These are phyloP conservation scores for Glaucidium brasilianum DNA, from an alignment of 2,113 vertebrate species.

Conservation along the genomic window DNA sequence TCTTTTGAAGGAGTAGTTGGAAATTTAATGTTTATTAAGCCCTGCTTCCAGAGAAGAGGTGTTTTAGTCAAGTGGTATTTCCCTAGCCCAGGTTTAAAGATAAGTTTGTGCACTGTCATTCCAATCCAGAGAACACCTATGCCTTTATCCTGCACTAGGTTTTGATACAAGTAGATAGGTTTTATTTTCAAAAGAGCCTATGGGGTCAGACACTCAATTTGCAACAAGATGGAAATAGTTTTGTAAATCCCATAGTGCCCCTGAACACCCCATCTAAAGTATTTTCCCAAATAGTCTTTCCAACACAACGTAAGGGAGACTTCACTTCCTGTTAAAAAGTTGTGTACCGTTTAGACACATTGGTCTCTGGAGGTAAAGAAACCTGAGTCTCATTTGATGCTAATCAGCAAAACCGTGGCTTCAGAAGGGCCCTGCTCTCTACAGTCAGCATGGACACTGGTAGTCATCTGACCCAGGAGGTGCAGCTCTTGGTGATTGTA, in stretches of 20 bases:
- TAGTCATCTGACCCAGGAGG: not conserved
- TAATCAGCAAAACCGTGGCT: not conserved
- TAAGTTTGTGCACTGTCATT: not conserved
- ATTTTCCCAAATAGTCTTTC: not conserved
- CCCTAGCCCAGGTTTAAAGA: not conserved
- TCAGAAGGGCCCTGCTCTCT: not conserved
- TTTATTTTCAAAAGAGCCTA: not conserved
- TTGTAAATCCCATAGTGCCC: not conserved
- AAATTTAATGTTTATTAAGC: not conserved
- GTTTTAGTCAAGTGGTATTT: not conserved
- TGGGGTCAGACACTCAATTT: not conserved
- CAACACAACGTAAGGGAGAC: not conserved
- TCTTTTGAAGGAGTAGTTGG: not conserved
- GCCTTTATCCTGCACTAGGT: not conserved
- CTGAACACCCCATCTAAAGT: not conserved
- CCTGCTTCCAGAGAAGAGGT: not conserved
- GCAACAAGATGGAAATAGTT: not conserved
- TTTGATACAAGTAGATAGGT: not conserved
- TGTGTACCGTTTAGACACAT: not conserved
- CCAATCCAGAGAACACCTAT: not conserved
- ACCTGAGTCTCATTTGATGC: not conserved
- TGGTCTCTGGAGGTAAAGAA: not conserved
- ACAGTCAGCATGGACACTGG: not conserved
- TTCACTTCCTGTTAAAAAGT: not conserved
- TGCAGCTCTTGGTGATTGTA: not conserved